A percentile compares a stretch with the other conserved stretches of the same genome.
phyloP scores from a whole-genome alignment of 2,888 invertebrate species.

The Trissoscelio sp. region DNA sequence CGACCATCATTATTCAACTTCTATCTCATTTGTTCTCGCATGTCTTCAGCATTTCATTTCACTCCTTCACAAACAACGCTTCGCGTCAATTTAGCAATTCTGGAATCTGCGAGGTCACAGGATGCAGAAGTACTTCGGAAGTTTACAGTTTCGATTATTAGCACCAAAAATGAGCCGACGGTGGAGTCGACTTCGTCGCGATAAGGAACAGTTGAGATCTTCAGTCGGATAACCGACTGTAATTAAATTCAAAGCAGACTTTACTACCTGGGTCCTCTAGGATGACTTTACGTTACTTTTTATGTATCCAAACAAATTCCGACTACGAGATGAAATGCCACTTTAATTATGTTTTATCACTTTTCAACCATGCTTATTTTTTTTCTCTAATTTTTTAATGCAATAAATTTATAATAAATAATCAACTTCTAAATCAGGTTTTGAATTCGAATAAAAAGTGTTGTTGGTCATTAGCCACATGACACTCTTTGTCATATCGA shows the following conservation, averaged over 20 bases:
- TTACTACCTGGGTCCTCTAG: conserved; percentile 67
- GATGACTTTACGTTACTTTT: conserved; percentile 77
- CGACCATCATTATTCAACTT: conserved; percentile 60
- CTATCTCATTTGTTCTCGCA: conserved; percentile 34
- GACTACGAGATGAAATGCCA: conserved; percentile 41
- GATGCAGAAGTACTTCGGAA: conserved; percentile 67
- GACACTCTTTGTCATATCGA: conserved; percentile 24
- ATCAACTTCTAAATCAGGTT: too few relatives aligned
- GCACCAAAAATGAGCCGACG: conserved; percentile 67
- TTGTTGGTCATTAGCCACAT: background rate
- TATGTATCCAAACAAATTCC: conserved; percentile 79
- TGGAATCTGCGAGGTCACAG: conserved; percentile 65
- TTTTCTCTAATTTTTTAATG: background rate
- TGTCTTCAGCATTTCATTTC: conserved; percentile 1
- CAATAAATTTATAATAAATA: background rate
- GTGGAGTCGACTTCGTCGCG: conserved; percentile 66
- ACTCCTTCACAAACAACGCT: conserved; percentile 40
- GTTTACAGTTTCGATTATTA: conserved; percentile 70
- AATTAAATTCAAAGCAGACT: conserved; percentile 79
- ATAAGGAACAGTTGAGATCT: conserved; percentile 79
- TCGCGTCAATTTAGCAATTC: conserved; percentile 61
- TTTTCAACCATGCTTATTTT: conserved; percentile 17
- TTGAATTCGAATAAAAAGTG: background rate
- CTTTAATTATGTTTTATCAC: conserved; percentile 27
- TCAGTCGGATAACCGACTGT: conserved; percentile 68